Conservation (phyloP, 1,140 invertebrate genomes). For the Trachymyrmex cornetzi region DNA sequence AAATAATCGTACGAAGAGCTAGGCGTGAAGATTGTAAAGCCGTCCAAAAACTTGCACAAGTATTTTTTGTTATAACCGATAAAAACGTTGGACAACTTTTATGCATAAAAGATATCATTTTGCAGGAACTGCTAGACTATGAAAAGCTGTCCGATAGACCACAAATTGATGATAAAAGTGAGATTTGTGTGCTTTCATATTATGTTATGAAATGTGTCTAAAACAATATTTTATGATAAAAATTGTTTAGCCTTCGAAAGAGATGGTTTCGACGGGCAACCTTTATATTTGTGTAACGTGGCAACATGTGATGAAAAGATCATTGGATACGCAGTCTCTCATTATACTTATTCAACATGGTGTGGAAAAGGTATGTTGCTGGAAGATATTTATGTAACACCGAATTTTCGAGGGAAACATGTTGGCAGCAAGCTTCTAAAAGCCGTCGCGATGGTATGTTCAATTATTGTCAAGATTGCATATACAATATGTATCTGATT, state of each 20-base stretch:
- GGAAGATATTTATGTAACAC: constrained; percentile 94
- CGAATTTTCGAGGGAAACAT: constrained; percentile 88
- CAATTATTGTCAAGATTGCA: constrained; percentile 6
- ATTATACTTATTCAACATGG: constrained; percentile 93
- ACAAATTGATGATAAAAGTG: constrained; percentile 88
- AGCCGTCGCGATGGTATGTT: constrained; percentile 90
- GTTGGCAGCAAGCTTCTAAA: constrained; percentile 91
- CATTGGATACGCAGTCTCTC: constrained; percentile 92
- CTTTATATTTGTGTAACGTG: constrained; percentile 90
- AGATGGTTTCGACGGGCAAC: constrained; percentile 90
- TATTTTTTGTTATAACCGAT: constrained; percentile 62
- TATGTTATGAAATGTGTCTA: neutral
- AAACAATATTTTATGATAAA: constrained; percentile 33
- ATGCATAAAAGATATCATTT: constrained; percentile 63
- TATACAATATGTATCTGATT: neutral
- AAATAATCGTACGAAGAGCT: constrained; percentile 82
- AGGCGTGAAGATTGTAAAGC: constrained; percentile 84
- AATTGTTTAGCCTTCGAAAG: constrained; percentile 88
- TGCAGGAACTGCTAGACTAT: constrained; percentile 93
- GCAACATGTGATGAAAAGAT: constrained; percentile 86
- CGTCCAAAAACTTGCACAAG: constrained; percentile 86
- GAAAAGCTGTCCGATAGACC: constrained; percentile 92
- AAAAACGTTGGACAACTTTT: neutral
- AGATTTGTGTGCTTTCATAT: constrained; percentile 30
- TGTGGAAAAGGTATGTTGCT: constrained; percentile 91